Percentiles rank a stretch among this genome's conserved stretches.
Conservation (phyloP, 2,797 vertebrate species). For the Gambelia wislizenii region DNA sequence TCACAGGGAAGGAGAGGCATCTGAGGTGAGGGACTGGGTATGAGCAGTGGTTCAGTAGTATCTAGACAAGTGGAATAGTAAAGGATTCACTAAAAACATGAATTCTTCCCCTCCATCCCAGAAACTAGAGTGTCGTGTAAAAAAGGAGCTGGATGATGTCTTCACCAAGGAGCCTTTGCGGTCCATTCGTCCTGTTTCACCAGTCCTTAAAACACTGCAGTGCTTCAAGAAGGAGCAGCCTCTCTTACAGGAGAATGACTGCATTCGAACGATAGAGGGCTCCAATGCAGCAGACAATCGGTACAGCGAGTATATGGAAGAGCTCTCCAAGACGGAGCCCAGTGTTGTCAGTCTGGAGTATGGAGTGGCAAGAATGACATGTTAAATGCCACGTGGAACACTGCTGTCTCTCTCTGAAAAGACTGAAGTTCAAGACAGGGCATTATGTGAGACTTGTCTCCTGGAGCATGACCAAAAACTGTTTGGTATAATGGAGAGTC, state of each 20-base stretch:
- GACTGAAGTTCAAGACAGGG: slow-evolving; percentile 31
- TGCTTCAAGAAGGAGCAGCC: slow-evolving; percentile 87
- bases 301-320: slow-evolving; percentile 83
- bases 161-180: slow-evolving; percentile 77
- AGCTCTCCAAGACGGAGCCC: slow-evolving; percentile 89
- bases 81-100: background rate
- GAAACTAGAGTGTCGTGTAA: slow-evolving; percentile 86
- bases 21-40: too few relatives aligned
- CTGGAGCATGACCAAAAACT: slow-evolving; percentile 58
- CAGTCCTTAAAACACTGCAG: slow-evolving; percentile 83
- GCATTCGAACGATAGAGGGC: slow-evolving; percentile 93
- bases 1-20: background rate
- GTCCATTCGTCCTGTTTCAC: slow-evolving; percentile 77
- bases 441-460: slow-evolving; percentile 53
- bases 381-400: slow-evolving; percentile 75
- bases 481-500: slow-evolving; percentile 55
- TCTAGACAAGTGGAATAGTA: background rate
- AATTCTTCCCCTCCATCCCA: slow-evolving; percentile 69
- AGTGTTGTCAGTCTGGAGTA: slow-evolving; percentile 93
- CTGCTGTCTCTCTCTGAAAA: slow-evolving; percentile 34
- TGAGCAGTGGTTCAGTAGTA: background rate
- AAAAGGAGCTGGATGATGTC: slow-evolving; percentile 75
- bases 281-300: slow-evolving; percentile 91
- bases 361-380: slow-evolving; percentile 96
- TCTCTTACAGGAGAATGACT: slow-evolving; percentile 72